Base-by-base conservation (phyloP, 2,888 invertebrate genomes). In the Hydraecia micacea region DNA sequence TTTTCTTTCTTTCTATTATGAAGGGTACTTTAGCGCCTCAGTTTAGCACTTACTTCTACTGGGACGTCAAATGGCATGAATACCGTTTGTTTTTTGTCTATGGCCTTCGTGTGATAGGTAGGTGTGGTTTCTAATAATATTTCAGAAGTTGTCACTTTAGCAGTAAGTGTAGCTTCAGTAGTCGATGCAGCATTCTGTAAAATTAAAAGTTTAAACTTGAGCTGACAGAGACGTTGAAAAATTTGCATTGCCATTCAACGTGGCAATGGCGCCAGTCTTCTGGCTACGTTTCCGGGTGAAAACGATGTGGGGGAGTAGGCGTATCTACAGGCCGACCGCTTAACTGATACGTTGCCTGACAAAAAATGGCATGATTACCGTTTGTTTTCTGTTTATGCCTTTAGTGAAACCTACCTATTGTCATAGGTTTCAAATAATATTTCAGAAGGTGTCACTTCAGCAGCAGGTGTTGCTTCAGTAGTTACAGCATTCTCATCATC, bases 51-150 rank as follows among this genome's bases (percentile, higher is more conserved):
- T 60, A 71, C 71, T 28, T 42, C 7, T 18, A 18, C 21, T 36
- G 76, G 36, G 18, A 63, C 9, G n/a, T 76, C 76, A 75, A 76
- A 75, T 15, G 75, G 60, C 75, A 75, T 60, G 13, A 58, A 60
- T 2, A 46, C 42, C 18, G 42, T 32, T 73, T 28, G 25, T 28
- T 36, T 21, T 62, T 2, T 15, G 1, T n/a, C 9, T 25, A 11
- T n/a, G 13, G 1, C 13, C 21, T 46, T 28, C 21, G 0, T 13
- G 11, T 13, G 21, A 21, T 68, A 46, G 0, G 28, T 25, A 32
- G 49, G 49, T 32, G 25, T 69, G 15, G 32, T 68, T 49, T 21
- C 25, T 32, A 49, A 32, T 32, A 0, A 28, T 8, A 1, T 46
- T 46, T 13, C 46, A 21, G 21, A 25, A n/a, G n/a, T 58, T 36